Evolutionary conservation across 2,888 invertebrate genomes (phyloP).

Genomic region (Escarpia spicata): DNA sequence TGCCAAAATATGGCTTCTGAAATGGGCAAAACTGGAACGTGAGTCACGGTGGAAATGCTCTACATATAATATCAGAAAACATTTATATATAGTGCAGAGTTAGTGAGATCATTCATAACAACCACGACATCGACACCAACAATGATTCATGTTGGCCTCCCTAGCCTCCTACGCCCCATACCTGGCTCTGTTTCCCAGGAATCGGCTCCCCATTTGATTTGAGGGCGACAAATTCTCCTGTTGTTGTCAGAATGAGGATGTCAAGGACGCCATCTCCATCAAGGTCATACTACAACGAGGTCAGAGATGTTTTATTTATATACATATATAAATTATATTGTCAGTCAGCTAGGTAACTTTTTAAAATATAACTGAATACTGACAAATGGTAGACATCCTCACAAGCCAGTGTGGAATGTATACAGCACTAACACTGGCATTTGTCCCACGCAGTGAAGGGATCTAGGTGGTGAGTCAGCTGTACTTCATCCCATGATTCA

Average conservation of each 20-base stretch:
- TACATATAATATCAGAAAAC: neutral
- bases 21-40: too few relatives aligned
- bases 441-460: too few relatives aligned
- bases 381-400: too few relatives aligned
- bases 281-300: conserved; percentile 54
- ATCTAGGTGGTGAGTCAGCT: too few relatives aligned
- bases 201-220: conserved; percentile 42
- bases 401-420: too few relatives aligned
- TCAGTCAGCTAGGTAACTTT: neutral
- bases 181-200: conserved; percentile 36
- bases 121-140: neutral
- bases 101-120: neutral
- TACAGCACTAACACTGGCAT: too few relatives aligned
- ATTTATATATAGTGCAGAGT: neutral
- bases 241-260: conserved; percentile 52
- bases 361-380: neutral
- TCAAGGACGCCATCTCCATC: conserved; percentile 60
- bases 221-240: conserved; percentile 55
- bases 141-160: neutral
- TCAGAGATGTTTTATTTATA: neutral
- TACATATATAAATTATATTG: neutral
- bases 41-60: too few relatives aligned
- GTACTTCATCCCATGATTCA: too few relatives aligned
- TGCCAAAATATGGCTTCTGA: too few relatives aligned
- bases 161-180: neutral